These are phyloP conservation scores for Bugula neritina DNA, from an alignment of 2,888 invertebrate species.

Conservation along the genomic window DNA sequence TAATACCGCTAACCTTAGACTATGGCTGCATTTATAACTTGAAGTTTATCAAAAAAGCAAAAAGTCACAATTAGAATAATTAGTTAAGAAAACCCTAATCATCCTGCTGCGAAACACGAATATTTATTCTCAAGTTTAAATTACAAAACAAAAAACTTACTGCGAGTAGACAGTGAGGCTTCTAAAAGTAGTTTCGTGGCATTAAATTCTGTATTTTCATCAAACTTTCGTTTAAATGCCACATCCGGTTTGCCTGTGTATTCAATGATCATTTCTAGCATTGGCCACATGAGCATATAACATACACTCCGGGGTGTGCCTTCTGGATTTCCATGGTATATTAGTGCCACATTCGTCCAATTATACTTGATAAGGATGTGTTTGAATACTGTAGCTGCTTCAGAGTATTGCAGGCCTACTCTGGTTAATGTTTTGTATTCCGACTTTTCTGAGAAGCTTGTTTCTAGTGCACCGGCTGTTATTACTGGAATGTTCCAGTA, in stretches of 20 bases:
- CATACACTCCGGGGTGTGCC: slow-evolving; percentile 55
- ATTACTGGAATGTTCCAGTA: slow-evolving; percentile 81
- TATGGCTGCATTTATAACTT: too few species aligned
- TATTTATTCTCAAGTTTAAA: too few species aligned
- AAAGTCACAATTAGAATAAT: too few species aligned
- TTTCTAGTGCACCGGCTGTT: slow-evolving; percentile 57
- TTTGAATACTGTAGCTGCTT: slow-evolving; percentile 39
- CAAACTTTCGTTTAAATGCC: slow-evolving; percentile 53
- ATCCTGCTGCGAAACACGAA: too few species aligned
- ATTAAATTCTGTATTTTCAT: slow-evolving; percentile 60
- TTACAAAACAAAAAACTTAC: too few species aligned
- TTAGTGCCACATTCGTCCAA: slow-evolving; percentile 41
- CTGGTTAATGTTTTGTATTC: slow-evolving; percentile 70
- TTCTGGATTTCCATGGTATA: slow-evolving; percentile 35
- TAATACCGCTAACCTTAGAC: too few species aligned
- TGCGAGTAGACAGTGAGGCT: background rate
- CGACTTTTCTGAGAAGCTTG: slow-evolving; percentile 41
- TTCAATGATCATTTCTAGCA: slow-evolving; percentile 55
- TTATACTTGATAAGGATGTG: slow-evolving; percentile 37
- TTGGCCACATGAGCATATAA: slow-evolving; percentile 68
- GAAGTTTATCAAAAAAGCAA: too few species aligned
- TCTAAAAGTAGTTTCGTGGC: slow-evolving; percentile 59
- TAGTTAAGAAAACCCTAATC: too few species aligned
- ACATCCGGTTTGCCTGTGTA: background rate
- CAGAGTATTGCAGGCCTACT: slow-evolving; percentile 41